Evolutionary conservation across 37 sponge, comb jelly and placozoan genomes (phyloP), one percentile per base, ranked within the genome.

Genomic region (Chondrilla cf. caribensis): DNA sequence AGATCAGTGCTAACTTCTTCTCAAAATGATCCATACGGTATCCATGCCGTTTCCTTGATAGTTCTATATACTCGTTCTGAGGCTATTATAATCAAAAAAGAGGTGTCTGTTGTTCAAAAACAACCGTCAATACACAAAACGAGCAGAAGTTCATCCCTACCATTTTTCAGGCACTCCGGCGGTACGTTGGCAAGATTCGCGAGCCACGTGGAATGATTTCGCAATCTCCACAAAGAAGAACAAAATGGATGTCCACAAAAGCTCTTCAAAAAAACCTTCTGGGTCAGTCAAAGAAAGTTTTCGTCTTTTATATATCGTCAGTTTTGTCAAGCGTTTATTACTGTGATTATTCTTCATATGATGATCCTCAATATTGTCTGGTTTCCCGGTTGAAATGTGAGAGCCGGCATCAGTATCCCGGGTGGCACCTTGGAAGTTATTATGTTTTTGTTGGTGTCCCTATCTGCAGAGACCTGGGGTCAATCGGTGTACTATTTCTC

Each of bases 11-110:
- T 79, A 78, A 95, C 96, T 86, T 89, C 58, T 89, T 96, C 73
- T 99, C 97, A 64, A 86, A 82, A 77, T 99, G 87, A 65, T 99
- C 97, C 70, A 94, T 65, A 43, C 95, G 86, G 75, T 89, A 87
- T 40, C 99, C 99, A 87, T 94, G 93, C 24, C 97, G 77, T 87
- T 94, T 99, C 28, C 88, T 73, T 43, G 89, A 80, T 73, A 82
- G 85, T 60, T 99, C 99, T 29, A 99, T 99, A 79, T 99, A 89
- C 78, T 99, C 99, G 87, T 99, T 99, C 87, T 99, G 99, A 0
- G 99, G 99, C 99, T 92, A 70, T 82, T 32, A 21, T 28, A 40
- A n/a, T n/a, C n/a, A n/a, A n/a, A n/a, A n/a, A n/a, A n/a, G n/a
- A n/a, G n/a, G n/a, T n/a, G n/a, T n/a, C n/a, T n/a, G n/a, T n/a